These are phyloP conservation scores for Podiceps cristatus DNA, from an alignment of 2,113 vertebrate species.

Conservation along the genomic window DNA sequence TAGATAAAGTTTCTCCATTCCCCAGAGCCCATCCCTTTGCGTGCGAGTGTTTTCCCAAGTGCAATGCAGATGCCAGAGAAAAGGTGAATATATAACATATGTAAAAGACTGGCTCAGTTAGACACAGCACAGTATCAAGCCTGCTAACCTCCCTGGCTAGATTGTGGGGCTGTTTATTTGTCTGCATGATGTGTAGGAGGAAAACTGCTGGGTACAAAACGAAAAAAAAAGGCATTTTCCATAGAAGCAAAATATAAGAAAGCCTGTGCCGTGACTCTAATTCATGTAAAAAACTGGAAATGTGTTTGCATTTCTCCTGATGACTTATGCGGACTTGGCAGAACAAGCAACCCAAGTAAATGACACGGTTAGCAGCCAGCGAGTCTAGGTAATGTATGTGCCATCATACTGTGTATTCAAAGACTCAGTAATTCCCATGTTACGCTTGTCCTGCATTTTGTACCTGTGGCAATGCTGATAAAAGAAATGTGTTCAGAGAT, in stretches of 20 bases:
- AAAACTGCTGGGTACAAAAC: conserved; percentile 10
- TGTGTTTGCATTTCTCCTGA: background rate
- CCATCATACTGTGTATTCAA: background rate
- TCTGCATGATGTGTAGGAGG: background rate
- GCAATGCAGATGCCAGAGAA: conserved; percentile 72
- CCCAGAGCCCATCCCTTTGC: conserved; percentile 70
- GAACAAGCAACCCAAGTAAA: background rate
- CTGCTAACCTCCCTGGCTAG: conserved; percentile 1
- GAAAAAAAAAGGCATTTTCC: background rate
- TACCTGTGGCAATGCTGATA: background rate
- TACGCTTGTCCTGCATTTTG: background rate
- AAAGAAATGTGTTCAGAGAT: background rate
- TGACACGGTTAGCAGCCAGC: background rate
- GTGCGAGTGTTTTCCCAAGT: conserved; percentile 72
- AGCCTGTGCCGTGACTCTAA: background rate
- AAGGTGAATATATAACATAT: conserved; percentile 74
- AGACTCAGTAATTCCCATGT: background rate
- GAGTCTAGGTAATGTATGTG: background rate
- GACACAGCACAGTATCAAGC: conserved; percentile 33
- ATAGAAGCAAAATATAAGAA: background rate
- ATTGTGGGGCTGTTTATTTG: conserved; percentile 50
- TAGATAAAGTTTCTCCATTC: conserved; percentile 70
- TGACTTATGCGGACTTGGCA: conserved; percentile 5
- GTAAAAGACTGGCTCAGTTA: conserved; percentile 57
- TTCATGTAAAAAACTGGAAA: background rate